Evolutionary conservation across 1,140 invertebrate genomes (phyloP).

Genomic region (Mylabris phalerata): DNA sequence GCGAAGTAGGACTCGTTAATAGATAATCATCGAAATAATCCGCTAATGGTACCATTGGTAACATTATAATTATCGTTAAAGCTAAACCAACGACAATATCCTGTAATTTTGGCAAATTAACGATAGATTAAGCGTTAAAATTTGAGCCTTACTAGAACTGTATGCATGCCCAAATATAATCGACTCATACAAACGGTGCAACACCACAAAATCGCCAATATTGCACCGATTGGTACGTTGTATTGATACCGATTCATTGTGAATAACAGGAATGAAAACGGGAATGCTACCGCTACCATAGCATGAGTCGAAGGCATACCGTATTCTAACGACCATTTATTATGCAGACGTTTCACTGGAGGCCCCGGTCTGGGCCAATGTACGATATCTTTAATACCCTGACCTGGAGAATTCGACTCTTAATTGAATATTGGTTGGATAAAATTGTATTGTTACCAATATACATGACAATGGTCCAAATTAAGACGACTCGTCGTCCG

Average conservation of each 20-base stretch:
- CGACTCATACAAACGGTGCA: constrained; percentile 73
- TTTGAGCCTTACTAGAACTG: constrained; percentile 60
- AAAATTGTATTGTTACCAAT: constrained; percentile 50
- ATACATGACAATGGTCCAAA: constrained; percentile 83
- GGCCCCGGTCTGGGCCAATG: constrained; percentile 77
- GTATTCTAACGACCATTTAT: constrained; percentile 83
- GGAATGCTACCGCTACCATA: constrained; percentile 81
- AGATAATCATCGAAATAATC: constrained; percentile 67
- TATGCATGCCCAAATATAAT: constrained; percentile 89
- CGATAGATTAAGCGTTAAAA: neutral
- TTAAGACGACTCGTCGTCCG: constrained; percentile 67
- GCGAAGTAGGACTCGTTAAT: constrained; percentile 59
- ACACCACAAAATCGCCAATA: constrained; percentile 60
- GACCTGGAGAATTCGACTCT: constrained; percentile 50
- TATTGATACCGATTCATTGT: constrained; percentile 76
- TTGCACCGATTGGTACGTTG: constrained; percentile 50
- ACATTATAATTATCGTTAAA: constrained; percentile 60
- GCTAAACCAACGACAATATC: constrained; percentile 70
- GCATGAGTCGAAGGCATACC: constrained; percentile 93
- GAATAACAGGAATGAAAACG: constrained; percentile 74
- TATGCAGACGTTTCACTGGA: constrained; percentile 73
- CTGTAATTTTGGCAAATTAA: constrained; percentile 43
- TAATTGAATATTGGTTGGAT: neutral
- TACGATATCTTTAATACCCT: constrained; percentile 81
- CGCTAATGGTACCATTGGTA: constrained; percentile 64